Evolutionary conservation across 2,888 invertebrate species (phyloP).

Genomic region (Acanthosoma haemorrhoidale): DNA sequence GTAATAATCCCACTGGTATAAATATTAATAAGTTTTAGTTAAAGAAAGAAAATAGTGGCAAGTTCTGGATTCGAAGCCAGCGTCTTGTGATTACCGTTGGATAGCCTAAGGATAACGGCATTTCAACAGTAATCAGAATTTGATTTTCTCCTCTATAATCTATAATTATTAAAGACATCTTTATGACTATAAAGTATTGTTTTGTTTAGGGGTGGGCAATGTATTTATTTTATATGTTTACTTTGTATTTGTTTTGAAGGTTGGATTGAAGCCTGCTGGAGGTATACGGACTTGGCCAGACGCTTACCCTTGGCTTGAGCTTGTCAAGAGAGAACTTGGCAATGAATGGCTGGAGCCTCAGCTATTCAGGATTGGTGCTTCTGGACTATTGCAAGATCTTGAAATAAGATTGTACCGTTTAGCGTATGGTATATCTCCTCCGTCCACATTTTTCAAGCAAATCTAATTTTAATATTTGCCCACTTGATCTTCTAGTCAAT

Average conservation of each 20-base stretch:
- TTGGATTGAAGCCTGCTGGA: constrained; percentile 97
- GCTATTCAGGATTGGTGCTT: constrained; percentile 91
- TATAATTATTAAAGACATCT: too few species aligned
- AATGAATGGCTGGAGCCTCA: constrained; percentile 73
- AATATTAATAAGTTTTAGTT: too few species aligned
- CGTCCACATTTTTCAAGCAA: constrained; percentile 20
- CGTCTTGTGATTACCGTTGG: too few species aligned
- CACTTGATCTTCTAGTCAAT: neutral
- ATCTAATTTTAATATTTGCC: neutral
- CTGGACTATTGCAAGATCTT: constrained; percentile 78
- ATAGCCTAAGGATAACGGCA: too few species aligned
- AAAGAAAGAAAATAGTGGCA: too few species aligned
- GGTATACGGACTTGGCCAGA: constrained; percentile 83
- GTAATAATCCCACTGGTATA: too few species aligned
- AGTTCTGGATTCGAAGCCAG: too few species aligned
- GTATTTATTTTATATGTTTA: too few species aligned
- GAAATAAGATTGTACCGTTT: constrained; percentile 43
- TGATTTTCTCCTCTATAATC: too few species aligned
- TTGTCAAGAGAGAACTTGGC: constrained; percentile 81
- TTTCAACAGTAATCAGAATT: too few species aligned
- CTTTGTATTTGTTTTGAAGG: constrained; percentile 53
- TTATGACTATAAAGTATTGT: too few species aligned
- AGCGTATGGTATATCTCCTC: constrained; percentile 1
- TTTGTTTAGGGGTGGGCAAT: too few species aligned
- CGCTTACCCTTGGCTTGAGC: constrained; percentile 77